Conservation (phyloP, 1,140 invertebrate species). For the Drosophila nasuta region DNA sequence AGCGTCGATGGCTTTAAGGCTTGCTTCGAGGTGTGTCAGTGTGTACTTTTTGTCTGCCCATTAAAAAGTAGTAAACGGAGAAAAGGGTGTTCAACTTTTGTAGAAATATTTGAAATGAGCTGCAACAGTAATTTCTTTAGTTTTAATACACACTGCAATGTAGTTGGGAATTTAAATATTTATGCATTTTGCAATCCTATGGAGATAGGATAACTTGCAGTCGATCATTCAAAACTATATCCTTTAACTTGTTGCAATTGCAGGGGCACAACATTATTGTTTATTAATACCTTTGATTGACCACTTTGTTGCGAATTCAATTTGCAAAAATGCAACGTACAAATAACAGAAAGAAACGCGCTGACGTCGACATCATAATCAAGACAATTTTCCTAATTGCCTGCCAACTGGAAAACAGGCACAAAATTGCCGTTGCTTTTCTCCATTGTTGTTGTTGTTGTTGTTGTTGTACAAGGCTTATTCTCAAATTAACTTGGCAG, state of each 20-base stretch:
- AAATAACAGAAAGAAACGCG: neutral
- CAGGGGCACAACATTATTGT: neutral
- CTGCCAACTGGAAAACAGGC: neutral
- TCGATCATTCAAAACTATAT: no score
- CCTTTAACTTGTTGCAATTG: no score
- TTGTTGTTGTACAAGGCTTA: constrained; percentile 8
- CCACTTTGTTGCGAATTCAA: constrained; percentile 10
- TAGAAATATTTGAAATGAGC: no score
- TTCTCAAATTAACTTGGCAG: constrained; percentile 40
- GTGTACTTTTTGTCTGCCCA: neutral
- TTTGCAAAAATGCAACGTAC: constrained; percentile 21
- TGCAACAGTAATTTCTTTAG: no score
- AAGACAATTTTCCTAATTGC: constrained; percentile 38
- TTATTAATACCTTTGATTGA: constrained; percentile 33
- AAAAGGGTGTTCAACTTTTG: no score
- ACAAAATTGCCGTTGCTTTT: constrained; percentile 5
- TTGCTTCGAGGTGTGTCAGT: neutral
- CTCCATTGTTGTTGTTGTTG: no score
- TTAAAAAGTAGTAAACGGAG: no score
- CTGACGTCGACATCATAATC: constrained; percentile 10
- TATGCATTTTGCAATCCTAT: no score
- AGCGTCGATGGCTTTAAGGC: neutral
- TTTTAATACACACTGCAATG: no score
- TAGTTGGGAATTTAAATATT: no score
- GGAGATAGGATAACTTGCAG: no score